Evolutionary conservation across 2,113 vertebrate species (phyloP).

Genomic region (Muscicapa adusta): DNA sequence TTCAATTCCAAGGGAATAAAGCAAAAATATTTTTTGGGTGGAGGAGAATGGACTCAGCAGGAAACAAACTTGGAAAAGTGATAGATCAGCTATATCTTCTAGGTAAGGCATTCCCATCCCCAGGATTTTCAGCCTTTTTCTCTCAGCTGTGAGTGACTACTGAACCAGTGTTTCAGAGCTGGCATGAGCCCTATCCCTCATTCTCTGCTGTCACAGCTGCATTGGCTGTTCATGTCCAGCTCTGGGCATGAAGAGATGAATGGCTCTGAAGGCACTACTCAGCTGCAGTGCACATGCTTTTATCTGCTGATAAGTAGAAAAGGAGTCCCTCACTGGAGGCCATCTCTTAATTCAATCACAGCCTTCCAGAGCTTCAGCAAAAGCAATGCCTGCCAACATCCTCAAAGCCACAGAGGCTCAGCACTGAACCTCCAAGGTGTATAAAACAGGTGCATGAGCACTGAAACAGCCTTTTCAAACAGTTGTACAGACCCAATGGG

Average conservation of each 20-base stretch:
- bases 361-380: not conserved
- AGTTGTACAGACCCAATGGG: not conserved
- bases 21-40: not conserved
- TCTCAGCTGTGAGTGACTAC: not conserved
- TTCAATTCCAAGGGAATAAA: not conserved
- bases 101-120: not conserved
- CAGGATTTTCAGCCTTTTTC: not conserved
- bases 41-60: not conserved
- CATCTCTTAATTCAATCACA: not conserved
- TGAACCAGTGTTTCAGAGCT: not conserved
- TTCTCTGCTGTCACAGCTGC: not conserved
- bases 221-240: not conserved
- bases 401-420: not conserved
- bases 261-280: not conserved
- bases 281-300: not conserved
- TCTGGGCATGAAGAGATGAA: not conserved
- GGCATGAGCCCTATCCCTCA: not conserved
- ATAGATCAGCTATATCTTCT: not conserved
- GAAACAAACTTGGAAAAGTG: not conserved
- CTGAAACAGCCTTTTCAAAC: not conserved
- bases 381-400: not conserved
- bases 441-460: not conserved
- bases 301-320: not conserved
- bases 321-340: not conserved
- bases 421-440: not conserved